These are phyloP conservation scores for Scrobipalpa atriplicella DNA, from an alignment of 2,888 invertebrate species.

Conservation along the genomic window DNA sequence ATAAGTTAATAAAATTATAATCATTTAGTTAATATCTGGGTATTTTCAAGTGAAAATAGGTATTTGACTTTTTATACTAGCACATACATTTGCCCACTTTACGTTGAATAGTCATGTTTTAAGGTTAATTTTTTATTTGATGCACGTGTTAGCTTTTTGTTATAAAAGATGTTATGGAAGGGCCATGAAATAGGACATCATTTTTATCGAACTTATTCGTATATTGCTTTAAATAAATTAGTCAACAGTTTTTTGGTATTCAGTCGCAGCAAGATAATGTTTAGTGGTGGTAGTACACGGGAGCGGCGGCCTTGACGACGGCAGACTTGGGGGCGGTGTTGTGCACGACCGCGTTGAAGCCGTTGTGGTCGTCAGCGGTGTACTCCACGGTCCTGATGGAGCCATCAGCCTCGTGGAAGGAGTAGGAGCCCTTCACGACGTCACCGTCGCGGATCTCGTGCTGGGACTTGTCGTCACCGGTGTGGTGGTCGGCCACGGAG, in stretches of 20 bases:
- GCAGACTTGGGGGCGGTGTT: conserved; percentile 46
- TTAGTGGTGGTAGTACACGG: conserved; percentile 42
- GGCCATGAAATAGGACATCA: not conserved
- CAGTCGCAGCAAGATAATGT: not conserved
- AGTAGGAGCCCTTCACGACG: conserved; percentile 80
- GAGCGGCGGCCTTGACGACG: conserved; percentile 40
- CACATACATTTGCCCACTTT: no score
- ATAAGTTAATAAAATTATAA: no score
- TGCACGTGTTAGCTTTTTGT: no score
- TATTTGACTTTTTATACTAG: no score
- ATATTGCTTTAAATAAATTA: conserved; percentile 37
- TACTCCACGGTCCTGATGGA: conserved; percentile 81
- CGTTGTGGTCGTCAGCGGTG: conserved; percentile 34
- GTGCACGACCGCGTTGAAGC: conserved; percentile 33
- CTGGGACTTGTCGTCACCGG: conserved; percentile 82
- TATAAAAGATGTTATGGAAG: no score
- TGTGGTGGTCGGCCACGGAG: conserved; percentile 81
- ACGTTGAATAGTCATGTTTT: no score
- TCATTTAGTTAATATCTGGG: no score
- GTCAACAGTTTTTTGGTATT: conserved; percentile 29
- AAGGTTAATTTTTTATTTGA: no score
- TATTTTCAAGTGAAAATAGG: no score
- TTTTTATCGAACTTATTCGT: conserved; percentile 28
- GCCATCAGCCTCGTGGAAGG: conserved; percentile 80
- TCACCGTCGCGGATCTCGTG: conserved; percentile 80